Evolutionary conservation across 2,797 vertebrate genomes (phyloP).

Genomic region (Pangasius krempfi): DNA sequence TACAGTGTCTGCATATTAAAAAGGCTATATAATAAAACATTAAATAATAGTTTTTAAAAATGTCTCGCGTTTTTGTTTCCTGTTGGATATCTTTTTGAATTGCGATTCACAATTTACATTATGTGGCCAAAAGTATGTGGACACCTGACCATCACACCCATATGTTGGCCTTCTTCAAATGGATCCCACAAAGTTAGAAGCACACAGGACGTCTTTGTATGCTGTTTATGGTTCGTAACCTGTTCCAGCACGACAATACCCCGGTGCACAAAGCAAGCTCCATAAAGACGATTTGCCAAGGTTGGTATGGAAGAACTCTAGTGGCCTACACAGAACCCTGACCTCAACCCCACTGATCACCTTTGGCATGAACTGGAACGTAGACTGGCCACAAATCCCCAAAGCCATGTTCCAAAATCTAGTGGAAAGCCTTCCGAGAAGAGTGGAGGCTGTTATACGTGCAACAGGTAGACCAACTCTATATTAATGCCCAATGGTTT

Average conservation of each 20-base stretch:
- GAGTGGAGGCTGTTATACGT: not conserved
- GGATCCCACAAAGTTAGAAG: not conserved
- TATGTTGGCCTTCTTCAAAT: not conserved
- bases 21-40: not conserved
- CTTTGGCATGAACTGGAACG: not conserved
- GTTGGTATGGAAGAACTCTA: not conserved
- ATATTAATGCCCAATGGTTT: not conserved
- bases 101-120: not conserved
- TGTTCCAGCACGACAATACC: not conserved
- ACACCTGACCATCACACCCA: not conserved
- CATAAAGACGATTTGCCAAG: not conserved
- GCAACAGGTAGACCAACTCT: not conserved
- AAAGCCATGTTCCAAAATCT: not conserved
- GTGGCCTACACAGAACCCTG: not conserved
- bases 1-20: not conserved
- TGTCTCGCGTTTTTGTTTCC: not conserved
- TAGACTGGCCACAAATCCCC: not conserved
- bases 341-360: not conserved
- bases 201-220: not conserved
- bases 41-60: not conserved
- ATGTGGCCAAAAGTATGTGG: not conserved
- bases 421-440: not conserved
- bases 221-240: not conserved
- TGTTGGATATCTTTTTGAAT: not conserved
- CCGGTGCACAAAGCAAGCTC: not conserved